Base-by-base conservation (phyloP, 2,797 vertebrate genomes). In the Lepilemur septentrionalis region DNA sequence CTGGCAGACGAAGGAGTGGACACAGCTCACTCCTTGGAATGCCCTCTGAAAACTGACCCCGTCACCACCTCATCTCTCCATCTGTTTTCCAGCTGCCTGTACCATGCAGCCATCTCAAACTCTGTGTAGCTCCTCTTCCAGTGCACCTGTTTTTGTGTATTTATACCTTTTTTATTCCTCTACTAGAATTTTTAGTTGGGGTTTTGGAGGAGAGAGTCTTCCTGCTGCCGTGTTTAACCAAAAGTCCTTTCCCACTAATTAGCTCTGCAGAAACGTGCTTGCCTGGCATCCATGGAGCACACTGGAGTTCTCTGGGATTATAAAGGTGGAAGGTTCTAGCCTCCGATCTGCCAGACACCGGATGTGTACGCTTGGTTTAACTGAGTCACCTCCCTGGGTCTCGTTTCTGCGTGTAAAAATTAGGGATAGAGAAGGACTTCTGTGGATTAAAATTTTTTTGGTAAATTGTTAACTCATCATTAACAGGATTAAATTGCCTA, bases 161-260 rank as follows among this genome's bases (percentile, higher is more conserved):
- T 92, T 81, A 73, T 73, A 78, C 41, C 11, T 84, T 88, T 76
- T 76, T 85, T 50, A 76, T 85, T 91, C 61, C 63, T 76, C 82
- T 81, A 55, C 48, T 86, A 38, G 79, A 93, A 95, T 91, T 92
- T 89, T 75, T 90, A 85, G 43, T 73, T 81, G 50, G 35, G 35
- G 22, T 55, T 81, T 89, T 73, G 48, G 72, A 87, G 80, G 25
- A 76, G 13, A 79, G 69, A 80, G 38, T 65, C 46, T 85, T 82
- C 20, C 10, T 30, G 50, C 55, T 41, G n/a, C 63, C 25, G 15
- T 57, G 4, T 95, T 95, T 88, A 96, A 92, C 76, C 81, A 50
- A 69, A 95, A 89, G 3, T 10, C 48, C 35, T 70, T 83, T 94
- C 52, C 48, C 57, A 76, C 72, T 76, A 55, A 41, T 69, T 61